Conservation (phyloP, 2,797 vertebrate genomes). For the Mareca strepera region DNA sequence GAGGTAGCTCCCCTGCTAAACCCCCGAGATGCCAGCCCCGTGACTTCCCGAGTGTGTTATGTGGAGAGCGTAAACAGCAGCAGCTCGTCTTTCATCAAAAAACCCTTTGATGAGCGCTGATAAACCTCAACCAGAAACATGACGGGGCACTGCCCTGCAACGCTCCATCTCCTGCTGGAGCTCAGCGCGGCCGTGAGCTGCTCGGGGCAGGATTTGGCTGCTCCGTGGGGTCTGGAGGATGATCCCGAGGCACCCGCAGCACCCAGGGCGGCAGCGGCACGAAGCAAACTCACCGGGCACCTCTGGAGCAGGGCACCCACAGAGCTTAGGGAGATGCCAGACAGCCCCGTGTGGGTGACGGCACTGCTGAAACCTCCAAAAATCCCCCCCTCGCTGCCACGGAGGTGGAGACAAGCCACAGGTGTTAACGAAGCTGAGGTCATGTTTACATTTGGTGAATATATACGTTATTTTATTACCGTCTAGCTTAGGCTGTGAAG, state of each 20-base stretch:
- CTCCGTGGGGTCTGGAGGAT: rapidly evolving
- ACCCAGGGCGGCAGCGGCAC: background rate
- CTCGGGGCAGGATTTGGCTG: background rate
- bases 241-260: background rate
- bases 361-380: background rate
- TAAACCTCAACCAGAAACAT: rapidly evolving
- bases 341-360: background rate
- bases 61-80: background rate
- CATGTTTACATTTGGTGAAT: background rate
- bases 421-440: background rate
- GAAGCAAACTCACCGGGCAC: no score
- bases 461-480: background rate
- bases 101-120: background rate
- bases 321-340: background rate
- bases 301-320: background rate
- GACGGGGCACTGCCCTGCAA: background rate
- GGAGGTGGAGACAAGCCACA: background rate
- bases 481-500: background rate
- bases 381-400: background rate
- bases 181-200: background rate
- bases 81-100: background rate
- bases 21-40: background rate
- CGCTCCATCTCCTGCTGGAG: background rate
- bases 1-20: background rate
- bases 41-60: rapidly evolving